Evolutionary conservation across 2,113 vertebrate genomes (phyloP), one percentile per base, ranked within the genome.

Genomic region (Sisor rabdophorus): DNA sequence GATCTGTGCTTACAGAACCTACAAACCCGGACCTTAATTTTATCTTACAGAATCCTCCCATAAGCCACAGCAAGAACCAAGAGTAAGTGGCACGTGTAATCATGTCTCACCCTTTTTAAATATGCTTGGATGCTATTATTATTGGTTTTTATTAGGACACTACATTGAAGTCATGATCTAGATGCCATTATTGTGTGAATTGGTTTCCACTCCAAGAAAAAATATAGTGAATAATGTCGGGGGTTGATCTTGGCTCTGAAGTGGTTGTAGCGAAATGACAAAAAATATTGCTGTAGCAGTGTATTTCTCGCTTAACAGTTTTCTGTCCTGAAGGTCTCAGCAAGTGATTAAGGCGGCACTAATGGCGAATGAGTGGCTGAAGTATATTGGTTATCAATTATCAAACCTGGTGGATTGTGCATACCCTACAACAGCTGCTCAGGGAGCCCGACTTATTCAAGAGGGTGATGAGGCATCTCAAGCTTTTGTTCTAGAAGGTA

Each of bases 401-500:
- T 79, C 74, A 68, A 86, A 87, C 60, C 80, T 92, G 60, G 81
- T 85, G 8, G 84, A 90, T 76, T 89, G 86, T 28, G 89, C 90
- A 80, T 82, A 87, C 70, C 85, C 83, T 30, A 84, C 82, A 22
- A 77, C 81, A n/a, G 76, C 89, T 69, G 82, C 79, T 77, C 86
- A 91, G 78, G 91, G 89, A 77, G 85, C 85, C 67, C 85, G 75
- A 60, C 82, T 92, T 75, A 84, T 90, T 55, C 83, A 89, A 77
- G 91, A 92, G 80, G 91, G 92, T 28, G 84, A 87, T 53, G 56
- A 60, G 4, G 90, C 90, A 48, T 83, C 88, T 20, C 86, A 86
- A 26, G 89, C 91, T 30, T 93, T 90, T n/a, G 79, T 93, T 68
- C 78, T 92, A 68, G 92, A 92, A 85, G 92, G 92, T 92, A 85